Conservation (phyloP, 2,113 vertebrate genomes). For the Lethenteron reissneri region DNA sequence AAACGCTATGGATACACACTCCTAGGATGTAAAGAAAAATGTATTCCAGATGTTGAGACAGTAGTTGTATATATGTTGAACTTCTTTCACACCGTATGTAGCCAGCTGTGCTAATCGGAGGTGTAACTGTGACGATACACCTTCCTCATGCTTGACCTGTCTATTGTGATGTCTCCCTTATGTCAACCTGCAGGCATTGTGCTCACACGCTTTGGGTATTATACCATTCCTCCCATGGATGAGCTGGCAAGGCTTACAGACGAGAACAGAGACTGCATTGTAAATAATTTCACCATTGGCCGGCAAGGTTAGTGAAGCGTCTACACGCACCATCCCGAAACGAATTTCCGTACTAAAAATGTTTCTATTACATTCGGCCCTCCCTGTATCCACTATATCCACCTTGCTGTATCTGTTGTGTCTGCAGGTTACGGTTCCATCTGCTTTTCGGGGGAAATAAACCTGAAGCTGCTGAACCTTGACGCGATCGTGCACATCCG, state of each 20-base stretch:
- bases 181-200: slow-evolving; percentile 36
- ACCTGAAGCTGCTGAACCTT: slow-evolving; percentile 50
- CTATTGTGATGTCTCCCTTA: background rate
- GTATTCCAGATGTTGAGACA: too few species aligned
- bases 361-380: too few species aligned
- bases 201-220: slow-evolving; percentile 53
- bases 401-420: background rate
- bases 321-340: too few species aligned
- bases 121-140: background rate
- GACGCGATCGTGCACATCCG: slow-evolving; percentile 81
- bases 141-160: too few species aligned
- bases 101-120: background rate
- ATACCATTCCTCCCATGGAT: slow-evolving; percentile 75
- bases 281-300: slow-evolving; percentile 72
- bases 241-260: slow-evolving; percentile 48
- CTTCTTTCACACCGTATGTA: background rate
- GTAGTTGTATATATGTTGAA: rapidly evolving
- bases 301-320: slow-evolving; percentile 39
- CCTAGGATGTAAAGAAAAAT: too few species aligned
- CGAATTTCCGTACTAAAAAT: too few species aligned
- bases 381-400: too few species aligned
- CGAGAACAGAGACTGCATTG: slow-evolving; percentile 44
- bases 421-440: slow-evolving; percentile 63
- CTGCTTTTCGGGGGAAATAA: slow-evolving; percentile 62
- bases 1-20: too few species aligned